Evolutionary conservation across 2,888 invertebrate species (phyloP), one percentile per base, ranked within the genome.

Genomic region (Nemapogon koenigi): DNA sequence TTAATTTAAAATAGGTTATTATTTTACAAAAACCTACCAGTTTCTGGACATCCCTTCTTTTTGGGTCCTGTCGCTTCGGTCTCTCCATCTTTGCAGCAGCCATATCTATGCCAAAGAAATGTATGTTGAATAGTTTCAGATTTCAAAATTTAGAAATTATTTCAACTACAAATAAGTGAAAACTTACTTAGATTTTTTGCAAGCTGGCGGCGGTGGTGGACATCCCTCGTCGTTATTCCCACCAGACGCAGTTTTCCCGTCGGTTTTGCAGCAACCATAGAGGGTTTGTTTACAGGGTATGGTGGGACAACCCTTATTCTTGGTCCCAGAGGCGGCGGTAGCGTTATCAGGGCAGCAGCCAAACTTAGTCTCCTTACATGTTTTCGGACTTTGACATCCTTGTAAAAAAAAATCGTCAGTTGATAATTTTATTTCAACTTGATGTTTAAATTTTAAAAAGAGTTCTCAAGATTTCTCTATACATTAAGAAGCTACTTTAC

Each of bases 141-240:
- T n/a, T n/a, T n/a, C n/a, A n/a, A n/a, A n/a, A n/a, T n/a, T n/a
- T n/a, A n/a, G n/a, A n/a, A n/a, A n/a, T n/a, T n/a, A n/a, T n/a
- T n/a, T n/a, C n/a, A n/a, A n/a, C n/a, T n/a, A n/a, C n/a, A 28
- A 28, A 22, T 22, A 10, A 7, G 10, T 22, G 6, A 6, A 30
- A 4, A 33, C 53, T 56, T 59, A 85, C 83, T 81, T 67, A 3
- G 86, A 81, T 42, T 73, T 62, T 33, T 67, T 61, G 59, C 87
- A 87, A 28, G 75, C 59, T 0, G 79, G 71, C n/a, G 76, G 69
- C 2, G 85, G 84, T 7, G 84, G 83, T 10, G 89, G 89, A 57
- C 97, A 98, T 10, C 93, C 96, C 57, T 92, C 90, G 46, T 85
- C 82, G 46, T 91, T 85, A 49, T 91, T 90, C 33, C 95, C 94